Base-by-base conservation (phyloP, 1,140 invertebrate genomes). In the Sycophaga agraensis region DNA sequence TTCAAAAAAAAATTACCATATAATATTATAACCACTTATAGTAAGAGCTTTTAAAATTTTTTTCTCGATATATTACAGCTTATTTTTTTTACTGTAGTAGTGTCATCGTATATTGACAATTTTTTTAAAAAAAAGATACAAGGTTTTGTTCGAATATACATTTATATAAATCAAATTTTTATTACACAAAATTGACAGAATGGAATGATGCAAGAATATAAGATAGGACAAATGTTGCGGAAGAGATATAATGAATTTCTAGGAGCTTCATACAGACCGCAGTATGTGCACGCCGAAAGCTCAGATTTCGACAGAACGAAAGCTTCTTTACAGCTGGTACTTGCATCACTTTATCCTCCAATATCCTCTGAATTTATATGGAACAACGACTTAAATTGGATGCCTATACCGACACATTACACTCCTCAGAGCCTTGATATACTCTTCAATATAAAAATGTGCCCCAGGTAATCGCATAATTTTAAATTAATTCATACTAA, bases 291-390 rank as follows among this genome's bases (percentile, higher is more conserved):
- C 5, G 65, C 79, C 2, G 67, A 74, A 0, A 80, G 79, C 4
- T 82, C 82, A 9, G 78, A 84, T 63, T 83, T 73, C 54, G 79
- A 80, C 16, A 73, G 85, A 7, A 86, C 85, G 0, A 84, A 85
- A 70, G 85, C 84, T 82, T 83, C 80, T 1, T 79, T 75, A 0
- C 70, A 84, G 39, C 71, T 84, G 1, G 81, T 81, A 1, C 65
- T 86, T 16, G 79, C 84, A 0, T 82, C 76, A 0, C 63, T 86
- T 59, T 85, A 81, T 62, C 54, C 54, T n/a, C 72, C 73, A 1
- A 59, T 14, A 8, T 28, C 39, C 14, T 31, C 50, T 2, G 66
- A 70, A 51, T 70, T 75, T 65, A 35, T 24, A 17, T 75, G 73
- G 73, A 70, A 73, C 37, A 9, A 59, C 3, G 50, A 71, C 0